Base-by-base conservation (phyloP, 1,140 invertebrate species). In the Eueides isabella region DNA sequence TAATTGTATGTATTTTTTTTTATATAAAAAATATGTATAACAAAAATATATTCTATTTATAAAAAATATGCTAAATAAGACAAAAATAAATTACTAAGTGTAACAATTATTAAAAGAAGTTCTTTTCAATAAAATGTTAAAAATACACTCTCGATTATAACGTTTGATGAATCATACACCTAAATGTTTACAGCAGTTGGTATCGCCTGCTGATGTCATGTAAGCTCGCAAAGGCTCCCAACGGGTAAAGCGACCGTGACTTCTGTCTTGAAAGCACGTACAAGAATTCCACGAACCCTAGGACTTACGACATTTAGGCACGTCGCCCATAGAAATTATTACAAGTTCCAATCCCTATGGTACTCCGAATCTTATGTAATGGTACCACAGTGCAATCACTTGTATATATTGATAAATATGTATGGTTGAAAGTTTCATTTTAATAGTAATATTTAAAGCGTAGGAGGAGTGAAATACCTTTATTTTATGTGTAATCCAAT, bases 401-500 rank as follows among this genome's bases (percentile, higher is more conserved):
- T 55, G 41, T 35, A 61, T 68, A 61, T 65, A 55, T 28, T 35
- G 19, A 69, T 4, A 23, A 69, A 70, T 48, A 41, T 35, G 30
- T 26, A 62, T 70, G 65, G 61, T 66, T 55, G 35, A 70, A 61
- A 66, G 23, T 64, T 67, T 70, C n/a, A n/a, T 63, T 61, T 61
- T 65, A 68, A 55, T 55, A 55, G 48, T 55, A 55, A 55, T 26
- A 26, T 83, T 80, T 85, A 72, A 81, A 86, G 91, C 87, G 89
- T 92, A 92, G 88, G 89, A 88, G 81, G 89, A 80, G 74, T 76
- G 83, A 91, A 92, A 91, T 92, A 93, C 90, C 91, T 93, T 89
- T 85, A 87, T 89, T 89, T 93, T 91, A 87, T 86, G 85, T 93
- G 90, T 92, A 92, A 91, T 93, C 91, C 89, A 93, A 93, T 93